Evolutionary conservation across 1,140 invertebrate species (phyloP).

Genomic region (Cherax quadricarinatus): DNA sequence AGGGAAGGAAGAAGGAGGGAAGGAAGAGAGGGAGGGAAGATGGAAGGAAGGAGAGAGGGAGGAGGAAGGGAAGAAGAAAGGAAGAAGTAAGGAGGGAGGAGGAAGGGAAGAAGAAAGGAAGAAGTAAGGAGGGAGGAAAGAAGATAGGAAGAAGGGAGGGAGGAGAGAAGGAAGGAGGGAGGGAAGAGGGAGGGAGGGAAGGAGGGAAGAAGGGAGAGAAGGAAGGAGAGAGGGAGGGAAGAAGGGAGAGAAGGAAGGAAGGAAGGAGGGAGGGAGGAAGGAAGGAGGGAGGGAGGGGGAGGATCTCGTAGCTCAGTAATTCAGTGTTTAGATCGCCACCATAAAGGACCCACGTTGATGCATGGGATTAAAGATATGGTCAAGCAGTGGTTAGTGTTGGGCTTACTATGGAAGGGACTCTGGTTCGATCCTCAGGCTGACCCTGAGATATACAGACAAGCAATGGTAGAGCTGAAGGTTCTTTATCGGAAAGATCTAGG

Average conservation of each 20-base stretch:
- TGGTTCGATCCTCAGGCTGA: no score
- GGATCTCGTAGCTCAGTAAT: no score
- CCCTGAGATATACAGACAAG: no score
- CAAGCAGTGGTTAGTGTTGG: no score
- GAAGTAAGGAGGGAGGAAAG: neutral
- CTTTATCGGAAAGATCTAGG: no score
- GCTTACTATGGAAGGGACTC: no score
- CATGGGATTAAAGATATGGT: no score
- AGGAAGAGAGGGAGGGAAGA: neutral
- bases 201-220: neutral
- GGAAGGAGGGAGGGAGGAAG: neutral
- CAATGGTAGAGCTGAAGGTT: no score
- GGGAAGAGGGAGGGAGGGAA: conserved; percentile 11
- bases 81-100: neutral
- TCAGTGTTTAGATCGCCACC: no score
- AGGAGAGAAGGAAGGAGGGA: neutral
- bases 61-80: no score
- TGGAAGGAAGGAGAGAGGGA: neutral
- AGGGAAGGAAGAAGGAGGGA: no score
- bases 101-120: neutral
- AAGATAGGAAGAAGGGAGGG: neutral
- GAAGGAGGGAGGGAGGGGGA: neutral
- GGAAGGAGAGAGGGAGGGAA: conserved; percentile 73
- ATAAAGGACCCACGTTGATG: no score
- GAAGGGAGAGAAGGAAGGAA: conserved; percentile 73